A percentile compares a stretch with the other conserved stretches of the same genome.
Evolutionary conservation across 2,888 invertebrate genomes (phyloP).

Genomic region (Agrochola lychnidis): DNA sequence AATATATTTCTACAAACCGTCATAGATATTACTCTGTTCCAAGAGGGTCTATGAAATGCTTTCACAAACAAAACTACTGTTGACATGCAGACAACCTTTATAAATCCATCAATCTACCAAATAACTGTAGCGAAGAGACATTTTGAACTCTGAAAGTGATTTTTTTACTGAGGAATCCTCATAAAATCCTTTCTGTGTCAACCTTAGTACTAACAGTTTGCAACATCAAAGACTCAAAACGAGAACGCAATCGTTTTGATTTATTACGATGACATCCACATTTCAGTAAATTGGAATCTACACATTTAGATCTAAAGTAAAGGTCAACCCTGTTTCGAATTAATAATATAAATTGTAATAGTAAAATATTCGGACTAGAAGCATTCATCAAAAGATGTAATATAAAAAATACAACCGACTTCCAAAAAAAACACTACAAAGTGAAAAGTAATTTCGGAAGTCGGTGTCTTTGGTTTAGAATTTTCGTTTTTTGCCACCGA

Average conservation of each 20-base stretch:
- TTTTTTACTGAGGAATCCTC: neutral
- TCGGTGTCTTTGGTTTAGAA: too few relatives aligned
- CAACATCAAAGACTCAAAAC: neutral
- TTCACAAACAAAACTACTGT: too few relatives aligned
- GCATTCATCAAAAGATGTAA: too few relatives aligned
- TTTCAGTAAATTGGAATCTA: neutral
- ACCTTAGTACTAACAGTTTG: slow-evolving; percentile 9
- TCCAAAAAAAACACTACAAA: too few relatives aligned
- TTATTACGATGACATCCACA: slow-evolving; percentile 29
- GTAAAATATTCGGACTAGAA: too few relatives aligned
- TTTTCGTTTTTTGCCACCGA: too few relatives aligned
- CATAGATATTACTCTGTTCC: too few relatives aligned
- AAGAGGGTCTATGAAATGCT: too few relatives aligned
- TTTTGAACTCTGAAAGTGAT: neutral
- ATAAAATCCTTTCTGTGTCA: neutral
- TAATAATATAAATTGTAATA: neutral
- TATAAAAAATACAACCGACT: too few relatives aligned
- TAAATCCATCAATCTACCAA: neutral
- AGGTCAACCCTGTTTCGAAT: slow-evolving; percentile 2
- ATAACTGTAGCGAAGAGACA: neutral
- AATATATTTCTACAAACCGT: neutral
- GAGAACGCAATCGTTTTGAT: slow-evolving; percentile 30
- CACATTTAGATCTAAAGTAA: neutral
- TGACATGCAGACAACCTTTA: too few relatives aligned
- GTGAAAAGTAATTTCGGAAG: too few relatives aligned